phyloP scores from a whole-genome alignment of 2,888 invertebrate genomes.

The Lasioglossum malachurum region DNA sequence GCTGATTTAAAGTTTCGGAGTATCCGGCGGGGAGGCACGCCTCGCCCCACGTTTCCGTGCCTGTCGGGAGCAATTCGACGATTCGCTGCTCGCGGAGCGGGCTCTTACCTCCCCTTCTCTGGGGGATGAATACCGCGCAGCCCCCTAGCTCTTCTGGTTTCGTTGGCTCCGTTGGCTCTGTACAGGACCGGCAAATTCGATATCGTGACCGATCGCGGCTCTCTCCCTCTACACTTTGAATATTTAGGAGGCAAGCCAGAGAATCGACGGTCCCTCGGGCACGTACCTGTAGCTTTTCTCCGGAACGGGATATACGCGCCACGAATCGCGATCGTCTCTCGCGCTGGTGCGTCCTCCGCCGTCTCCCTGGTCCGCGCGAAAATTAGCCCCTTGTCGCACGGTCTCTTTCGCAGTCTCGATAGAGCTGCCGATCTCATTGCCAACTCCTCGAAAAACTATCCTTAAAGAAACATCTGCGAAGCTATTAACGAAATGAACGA shows the following conservation, averaged over 20 bases:
- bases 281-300: conserved; percentile 18
- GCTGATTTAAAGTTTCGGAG: conserved; percentile 69
- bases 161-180: neutral
- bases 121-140: neutral
- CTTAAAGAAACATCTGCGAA: too few species aligned
- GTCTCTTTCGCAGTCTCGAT: neutral
- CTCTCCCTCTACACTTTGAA: conserved; percentile 6
- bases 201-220: conserved; percentile 6
- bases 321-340: conserved; percentile 13
- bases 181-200: conserved; percentile 27
- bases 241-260: conserved; percentile 17
- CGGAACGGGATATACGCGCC: neutral
- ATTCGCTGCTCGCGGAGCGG: neutral
- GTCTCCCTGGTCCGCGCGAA: neutral
- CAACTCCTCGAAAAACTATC: too few species aligned
- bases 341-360: neutral
- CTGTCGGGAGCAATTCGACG: conserved; percentile 14
- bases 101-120: conserved; percentile 4
- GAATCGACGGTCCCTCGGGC: conserved; percentile 1
- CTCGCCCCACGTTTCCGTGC: neutral
- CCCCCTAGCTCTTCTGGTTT: neutral
- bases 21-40: conserved; percentile 32
- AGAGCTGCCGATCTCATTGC: neutral
- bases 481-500: too few species aligned
- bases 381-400: neutral